A percentile compares a stretch with the other conserved stretches of the same genome.
phyloP scores from a whole-genome alignment of 2,888 invertebrate species.

The Orchesella flavescens region DNA sequence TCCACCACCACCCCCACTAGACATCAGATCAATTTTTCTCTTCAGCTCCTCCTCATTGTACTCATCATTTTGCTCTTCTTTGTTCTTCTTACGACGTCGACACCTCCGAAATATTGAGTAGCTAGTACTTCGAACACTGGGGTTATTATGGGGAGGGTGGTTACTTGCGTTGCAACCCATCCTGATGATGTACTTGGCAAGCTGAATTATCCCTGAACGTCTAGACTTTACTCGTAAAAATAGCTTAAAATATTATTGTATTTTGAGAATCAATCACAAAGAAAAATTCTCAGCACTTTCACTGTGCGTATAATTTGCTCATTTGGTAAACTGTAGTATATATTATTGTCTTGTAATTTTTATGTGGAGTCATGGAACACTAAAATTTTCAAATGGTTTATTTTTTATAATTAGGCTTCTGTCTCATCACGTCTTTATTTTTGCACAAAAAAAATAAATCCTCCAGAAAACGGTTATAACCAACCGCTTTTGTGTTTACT shows the following conservation, averaged over 20 bases:
- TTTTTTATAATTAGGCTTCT: neutral
- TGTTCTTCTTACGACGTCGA: constrained; percentile 57
- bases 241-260: no score
- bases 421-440: neutral
- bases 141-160: constrained; percentile 53
- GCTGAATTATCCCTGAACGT: neutral
- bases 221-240: no score
- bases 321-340: neutral
- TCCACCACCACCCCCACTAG: constrained; percentile 35
- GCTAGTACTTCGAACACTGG: constrained; percentile 48
- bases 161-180: constrained; percentile 59
- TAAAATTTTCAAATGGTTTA: no score
- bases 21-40: constrained; percentile 54
- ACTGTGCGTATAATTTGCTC: neutral
- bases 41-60: constrained; percentile 56
- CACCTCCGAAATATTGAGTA: constrained; percentile 60
- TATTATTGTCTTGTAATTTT: no score
- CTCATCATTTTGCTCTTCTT: constrained; percentile 57
- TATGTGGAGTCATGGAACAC: no score
- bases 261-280: no score
- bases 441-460: neutral
- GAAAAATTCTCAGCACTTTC: neutral
- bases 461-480: neutral
- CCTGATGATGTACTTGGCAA: neutral
- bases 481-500: neutral